Evolutionary conservation across 1,140 invertebrate genomes (phyloP).

Genomic region (Potamilus streckersoni): DNA sequence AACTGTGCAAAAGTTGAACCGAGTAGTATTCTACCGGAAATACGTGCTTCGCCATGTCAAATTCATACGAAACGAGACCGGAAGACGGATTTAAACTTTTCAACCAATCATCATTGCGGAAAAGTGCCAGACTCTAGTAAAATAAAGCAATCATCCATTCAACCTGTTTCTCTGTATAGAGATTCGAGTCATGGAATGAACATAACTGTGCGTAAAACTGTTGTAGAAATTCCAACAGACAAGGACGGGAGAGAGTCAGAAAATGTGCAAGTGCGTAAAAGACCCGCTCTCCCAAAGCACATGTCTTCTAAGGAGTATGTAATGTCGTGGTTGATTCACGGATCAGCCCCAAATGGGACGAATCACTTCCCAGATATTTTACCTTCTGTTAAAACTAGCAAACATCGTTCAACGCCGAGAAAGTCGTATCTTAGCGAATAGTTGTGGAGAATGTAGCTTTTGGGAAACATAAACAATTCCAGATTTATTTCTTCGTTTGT

Average conservation of each 20-base stretch:
- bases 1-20: conserved; percentile 11
- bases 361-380: conserved; percentile 32
- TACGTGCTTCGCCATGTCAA: conserved; percentile 25
- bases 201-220: conserved; percentile 11
- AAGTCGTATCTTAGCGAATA: conserved; percentile 9
- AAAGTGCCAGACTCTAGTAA: not conserved
- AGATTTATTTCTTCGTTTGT: no score
- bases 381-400: conserved; percentile 3
- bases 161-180: not conserved
- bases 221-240: no score
- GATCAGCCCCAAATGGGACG: conserved; percentile 16
- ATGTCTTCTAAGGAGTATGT: conserved; percentile 34
- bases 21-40: conserved; percentile 26
- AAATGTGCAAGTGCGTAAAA: not conserved
- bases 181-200: conserved; percentile 1
- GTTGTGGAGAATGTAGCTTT: not conserved
- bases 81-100: not conserved
- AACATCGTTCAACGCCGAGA: conserved; percentile 5
- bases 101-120: not conserved
- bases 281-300: conserved; percentile 19
- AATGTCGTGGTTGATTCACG: conserved; percentile 29
- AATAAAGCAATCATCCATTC: conserved; percentile 3
- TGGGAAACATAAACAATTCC: no score
- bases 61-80: conserved; percentile 22
- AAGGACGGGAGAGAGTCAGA: conserved; percentile 23